Evolutionary conservation across 2,888 invertebrate genomes (phyloP).

Genomic region (Lycaena phlaeas): DNA sequence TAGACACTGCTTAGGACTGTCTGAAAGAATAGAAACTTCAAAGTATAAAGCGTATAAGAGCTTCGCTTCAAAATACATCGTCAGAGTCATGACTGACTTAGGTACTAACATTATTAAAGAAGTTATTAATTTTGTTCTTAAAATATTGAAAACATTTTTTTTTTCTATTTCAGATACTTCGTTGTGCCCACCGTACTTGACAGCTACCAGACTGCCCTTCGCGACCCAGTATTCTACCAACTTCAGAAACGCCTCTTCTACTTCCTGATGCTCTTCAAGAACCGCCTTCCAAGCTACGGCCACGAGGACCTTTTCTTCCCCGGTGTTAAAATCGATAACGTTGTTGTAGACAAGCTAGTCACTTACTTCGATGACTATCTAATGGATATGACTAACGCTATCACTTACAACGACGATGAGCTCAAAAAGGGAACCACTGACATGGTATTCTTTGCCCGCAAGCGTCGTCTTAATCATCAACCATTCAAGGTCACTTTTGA

Average conservation of each 20-base stretch:
- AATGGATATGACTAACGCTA: slow-evolving; percentile 76
- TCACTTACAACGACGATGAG: slow-evolving; percentile 59
- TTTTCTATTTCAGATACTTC: slow-evolving; percentile 52
- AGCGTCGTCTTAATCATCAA: slow-evolving; percentile 77
- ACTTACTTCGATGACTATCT: slow-evolving; percentile 81
- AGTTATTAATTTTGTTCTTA: no score
- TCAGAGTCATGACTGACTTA: no score
- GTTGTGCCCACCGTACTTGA: slow-evolving; percentile 74
- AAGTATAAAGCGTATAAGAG: no score
- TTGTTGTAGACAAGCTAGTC: slow-evolving; percentile 75
- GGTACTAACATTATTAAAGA: no score
- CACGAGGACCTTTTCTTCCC: slow-evolving; percentile 75
- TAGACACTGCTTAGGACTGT: no score
- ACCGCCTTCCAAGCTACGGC: slow-evolving; percentile 74
- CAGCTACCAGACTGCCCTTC: slow-evolving; percentile 76
- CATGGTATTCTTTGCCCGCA: slow-evolving; percentile 68
- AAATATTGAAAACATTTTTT: no score
- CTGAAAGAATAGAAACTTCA: no score
- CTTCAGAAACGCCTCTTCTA: slow-evolving; percentile 75
- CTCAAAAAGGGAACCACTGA: slow-evolving; percentile 58
- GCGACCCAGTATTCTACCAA: slow-evolving; percentile 82
- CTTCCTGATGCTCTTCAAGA: slow-evolving; percentile 74
- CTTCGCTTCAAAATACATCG: no score
- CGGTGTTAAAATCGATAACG: slow-evolving; percentile 75
- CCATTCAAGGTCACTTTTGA: slow-evolving; percentile 73